Percentiles rank a stretch among this genome's conserved stretches.
These are phyloP conservation scores for Micronisus gabar DNA, from an alignment of 2,113 vertebrate species.

Conservation along the genomic window DNA sequence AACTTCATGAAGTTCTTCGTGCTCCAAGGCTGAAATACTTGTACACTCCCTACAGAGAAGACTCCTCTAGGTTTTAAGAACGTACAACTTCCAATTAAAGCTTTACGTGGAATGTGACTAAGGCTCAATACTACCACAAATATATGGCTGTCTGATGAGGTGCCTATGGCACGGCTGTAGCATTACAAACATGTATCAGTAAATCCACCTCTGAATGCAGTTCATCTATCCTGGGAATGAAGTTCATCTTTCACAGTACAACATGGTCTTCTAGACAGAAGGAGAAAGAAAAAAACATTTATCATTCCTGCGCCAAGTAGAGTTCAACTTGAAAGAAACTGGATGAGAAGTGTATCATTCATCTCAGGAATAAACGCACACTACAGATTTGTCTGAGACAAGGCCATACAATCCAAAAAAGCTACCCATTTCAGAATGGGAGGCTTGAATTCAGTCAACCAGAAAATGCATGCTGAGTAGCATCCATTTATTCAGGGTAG, in stretches of 20 bases:
- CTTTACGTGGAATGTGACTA: not conserved
- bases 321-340: conserved; percentile 8
- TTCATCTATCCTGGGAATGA: not conserved
- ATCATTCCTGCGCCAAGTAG: not conserved
- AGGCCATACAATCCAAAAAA: conserved; percentile 8
- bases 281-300: conserved; percentile 9
- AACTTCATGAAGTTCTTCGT: not conserved
- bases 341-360: conserved; percentile 23
- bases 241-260: conserved; percentile 20
- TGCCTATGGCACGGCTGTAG: not conserved
- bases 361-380: conserved; percentile 21
- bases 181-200: not conserved
- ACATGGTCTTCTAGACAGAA: not conserved
- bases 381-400: conserved; percentile 32
- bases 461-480: conserved; percentile 2
- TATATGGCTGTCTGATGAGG: not conserved
- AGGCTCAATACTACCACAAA: not conserved
- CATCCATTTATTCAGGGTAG: conserved; percentile 15
- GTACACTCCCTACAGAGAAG: not conserved
- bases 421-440: conserved; percentile 38
- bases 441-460: conserved; percentile 28
- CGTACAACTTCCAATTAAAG: not conserved
- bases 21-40: not conserved
- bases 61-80: not conserved
- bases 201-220: not conserved